These are phyloP conservation scores for Reticulitermes speratus DNA, from an alignment of 1,140 invertebrate species.

Conservation along the genomic window DNA sequence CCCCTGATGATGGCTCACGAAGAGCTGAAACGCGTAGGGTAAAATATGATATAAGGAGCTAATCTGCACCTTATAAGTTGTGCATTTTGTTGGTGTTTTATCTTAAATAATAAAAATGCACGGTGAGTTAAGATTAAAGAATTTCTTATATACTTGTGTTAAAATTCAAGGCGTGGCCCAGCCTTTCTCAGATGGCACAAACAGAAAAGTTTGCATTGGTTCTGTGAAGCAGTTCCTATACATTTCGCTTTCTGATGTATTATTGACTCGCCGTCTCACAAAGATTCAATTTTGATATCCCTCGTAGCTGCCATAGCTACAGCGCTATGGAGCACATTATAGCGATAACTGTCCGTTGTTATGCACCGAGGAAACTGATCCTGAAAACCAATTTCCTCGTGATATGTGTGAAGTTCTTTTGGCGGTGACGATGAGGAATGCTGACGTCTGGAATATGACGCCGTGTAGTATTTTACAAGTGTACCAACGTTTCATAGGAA, in stretches of 20 bases:
- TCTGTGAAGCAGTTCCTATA: not conserved
- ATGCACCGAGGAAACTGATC: not conserved
- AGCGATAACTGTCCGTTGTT: not conserved
- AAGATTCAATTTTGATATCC: conserved; percentile 1
- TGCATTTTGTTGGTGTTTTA: no score
- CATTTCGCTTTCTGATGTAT: not conserved
- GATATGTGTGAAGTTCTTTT: no score
- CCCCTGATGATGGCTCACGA: no score
- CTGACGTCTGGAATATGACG: no score
- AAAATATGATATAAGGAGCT: no score
- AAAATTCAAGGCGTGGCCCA: not conserved
- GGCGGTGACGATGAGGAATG: no score
- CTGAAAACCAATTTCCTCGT: not conserved
- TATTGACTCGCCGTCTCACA: not conserved
- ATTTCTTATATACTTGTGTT: not conserved
- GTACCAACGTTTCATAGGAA: no score
- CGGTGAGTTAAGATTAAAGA: no score
- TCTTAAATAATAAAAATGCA: no score
- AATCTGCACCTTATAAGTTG: no score
- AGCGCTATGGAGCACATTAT: not conserved
- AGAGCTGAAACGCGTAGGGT: no score
- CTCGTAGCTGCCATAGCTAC: not conserved
- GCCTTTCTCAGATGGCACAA: not conserved
- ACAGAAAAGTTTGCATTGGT: not conserved
- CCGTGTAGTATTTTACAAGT: no score